phyloP scores from a whole-genome alignment of 2,888 invertebrate genomes.

The Hirtodrosophila alboralis region DNA sequence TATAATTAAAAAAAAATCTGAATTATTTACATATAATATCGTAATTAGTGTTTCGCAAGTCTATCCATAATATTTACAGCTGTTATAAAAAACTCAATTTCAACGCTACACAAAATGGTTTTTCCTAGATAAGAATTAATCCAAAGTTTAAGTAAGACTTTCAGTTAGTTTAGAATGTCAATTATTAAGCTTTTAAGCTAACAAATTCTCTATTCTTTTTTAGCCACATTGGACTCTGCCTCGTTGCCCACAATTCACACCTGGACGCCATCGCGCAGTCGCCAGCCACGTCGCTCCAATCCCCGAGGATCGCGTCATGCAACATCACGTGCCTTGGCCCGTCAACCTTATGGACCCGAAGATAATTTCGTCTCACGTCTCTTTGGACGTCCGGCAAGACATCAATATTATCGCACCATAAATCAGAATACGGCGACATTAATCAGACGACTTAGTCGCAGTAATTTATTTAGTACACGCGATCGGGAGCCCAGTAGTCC shows the following conservation, averaged over 20 bases:
- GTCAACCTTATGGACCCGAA: slow-evolving; percentile 72
- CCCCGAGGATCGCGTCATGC: slow-evolving; percentile 54
- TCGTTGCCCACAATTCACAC: slow-evolving; percentile 56
- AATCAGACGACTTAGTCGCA: slow-evolving; percentile 83
- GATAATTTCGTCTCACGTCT: slow-evolving; percentile 81
- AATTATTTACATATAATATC: too few species aligned
- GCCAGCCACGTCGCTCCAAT: slow-evolving; percentile 62
- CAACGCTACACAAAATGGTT: too few species aligned
- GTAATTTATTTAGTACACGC: slow-evolving; percentile 81
- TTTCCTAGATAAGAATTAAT: too few species aligned
- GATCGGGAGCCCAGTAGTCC: slow-evolving; percentile 66
- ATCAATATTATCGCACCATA: slow-evolving; percentile 81
- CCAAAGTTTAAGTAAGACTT: too few species aligned
- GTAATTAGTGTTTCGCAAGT: too few species aligned
- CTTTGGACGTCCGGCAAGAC: slow-evolving; percentile 82
- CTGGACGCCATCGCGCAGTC: slow-evolving; percentile 56
- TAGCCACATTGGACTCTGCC: slow-evolving; percentile 43
- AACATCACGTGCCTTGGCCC: slow-evolving; percentile 54
- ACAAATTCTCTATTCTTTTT: neutral
- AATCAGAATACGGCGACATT: slow-evolving; percentile 83
- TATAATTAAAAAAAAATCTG: too few species aligned
- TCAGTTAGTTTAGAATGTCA: too few species aligned
- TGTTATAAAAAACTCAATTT: too few species aligned
- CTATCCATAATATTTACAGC: too few species aligned
- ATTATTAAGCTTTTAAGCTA: too few species aligned